Base-by-base conservation (phyloP, 2,113 vertebrate genomes). In the Noturus placidus region DNA sequence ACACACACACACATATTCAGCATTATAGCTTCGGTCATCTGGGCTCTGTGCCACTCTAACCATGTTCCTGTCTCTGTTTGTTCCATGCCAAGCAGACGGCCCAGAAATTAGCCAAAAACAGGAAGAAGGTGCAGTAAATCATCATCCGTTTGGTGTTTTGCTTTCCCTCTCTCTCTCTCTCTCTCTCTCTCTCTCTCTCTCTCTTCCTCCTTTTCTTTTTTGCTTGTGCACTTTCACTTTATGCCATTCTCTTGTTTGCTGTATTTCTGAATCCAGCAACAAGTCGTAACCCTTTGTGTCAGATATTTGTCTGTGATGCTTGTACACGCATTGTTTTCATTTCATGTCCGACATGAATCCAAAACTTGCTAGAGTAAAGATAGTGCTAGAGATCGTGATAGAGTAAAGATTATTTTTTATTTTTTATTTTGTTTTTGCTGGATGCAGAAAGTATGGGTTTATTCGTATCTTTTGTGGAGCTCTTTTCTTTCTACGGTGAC, bases 71-170 rank as follows among this genome's bases (percentile, higher is more conserved):
- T 98, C 95, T 97, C 92, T 98, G 94, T 97, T 97, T 97, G 90
- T 98, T 97, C 93, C 96, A 97, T 97, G 96, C 96, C 96, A 96
- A 96, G 95, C 97, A 99, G 98, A 97, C 96, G 96, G 97, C 98
- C 95, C 98, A 99, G 97, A 99, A 99, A 97, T 96, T 97, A 96
- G 97, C 97, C 95, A 98, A 98, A 96, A 98, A 95, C 98, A 98
- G 95, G 94, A 99, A 98, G 96, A 98, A 99, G 98, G 98, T 99
- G 97, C 97, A 97, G 96, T 97, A 98, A 95, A 95, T 88, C 92
- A 91, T 96, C 95, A 96, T 95, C 92, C 93, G 93, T 92, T 87
- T 88, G 88, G 85, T 90, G 89, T 90, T 87, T 89, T 87, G 87
- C 87, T 72, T 86, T 80, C 22, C 87, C 38, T 78, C 84, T 74